Percentiles rank a stretch among this genome's conserved stretches.
Evolutionary conservation across 2,113 vertebrate genomes (phyloP).

Genomic region (Felis chaus): DNA sequence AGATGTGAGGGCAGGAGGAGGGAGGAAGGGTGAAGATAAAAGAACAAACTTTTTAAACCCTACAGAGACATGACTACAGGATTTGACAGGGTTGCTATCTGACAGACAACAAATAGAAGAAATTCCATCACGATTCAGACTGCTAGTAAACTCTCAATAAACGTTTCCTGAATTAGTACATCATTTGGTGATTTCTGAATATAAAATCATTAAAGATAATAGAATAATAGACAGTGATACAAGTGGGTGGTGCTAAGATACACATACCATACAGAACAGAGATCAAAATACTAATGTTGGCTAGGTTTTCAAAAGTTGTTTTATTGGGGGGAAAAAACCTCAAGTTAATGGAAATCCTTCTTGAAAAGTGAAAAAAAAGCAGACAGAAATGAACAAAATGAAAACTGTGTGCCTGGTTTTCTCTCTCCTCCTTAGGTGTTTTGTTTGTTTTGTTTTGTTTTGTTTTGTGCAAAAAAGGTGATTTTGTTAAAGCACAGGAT

Average conservation of each 20-base stretch:
- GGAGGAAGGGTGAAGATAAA: not conserved
- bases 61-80: not conserved
- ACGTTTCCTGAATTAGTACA: not conserved
- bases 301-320: conserved; percentile 36
- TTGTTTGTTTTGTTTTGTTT: too few species aligned
- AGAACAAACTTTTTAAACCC: not conserved
- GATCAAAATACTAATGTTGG: not conserved
- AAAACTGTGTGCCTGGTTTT: not conserved
- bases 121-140: not conserved
- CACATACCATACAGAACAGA: conserved; percentile 17
- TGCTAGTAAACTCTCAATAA: not conserved
- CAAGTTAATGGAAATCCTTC: conserved; percentile 13
- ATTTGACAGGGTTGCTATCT: not conserved
- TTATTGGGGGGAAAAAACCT: not conserved
- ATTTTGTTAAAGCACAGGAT: too few species aligned
- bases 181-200: not conserved
- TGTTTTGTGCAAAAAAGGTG: too few species aligned
- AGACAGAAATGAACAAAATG: not conserved
- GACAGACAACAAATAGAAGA: not conserved
- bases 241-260: not conserved
- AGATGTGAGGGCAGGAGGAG: not conserved
- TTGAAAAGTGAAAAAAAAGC: not conserved
- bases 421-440: not conserved
- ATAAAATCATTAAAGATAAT: not conserved
- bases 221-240: not conserved